Conservation (phyloP, 2,113 vertebrate genomes). For the Phycodurus eques region DNA sequence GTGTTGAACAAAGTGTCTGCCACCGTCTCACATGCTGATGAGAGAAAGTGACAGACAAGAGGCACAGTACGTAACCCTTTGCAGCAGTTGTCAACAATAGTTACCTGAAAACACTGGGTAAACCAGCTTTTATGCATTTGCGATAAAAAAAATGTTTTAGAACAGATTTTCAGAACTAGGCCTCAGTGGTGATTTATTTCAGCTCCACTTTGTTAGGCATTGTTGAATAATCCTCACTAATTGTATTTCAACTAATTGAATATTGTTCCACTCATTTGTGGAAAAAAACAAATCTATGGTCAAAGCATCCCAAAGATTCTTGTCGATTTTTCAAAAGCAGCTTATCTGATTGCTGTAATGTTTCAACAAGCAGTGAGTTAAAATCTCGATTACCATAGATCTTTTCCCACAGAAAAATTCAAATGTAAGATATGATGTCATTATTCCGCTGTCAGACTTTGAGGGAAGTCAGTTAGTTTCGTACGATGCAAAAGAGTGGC, state of each 20-base stretch:
- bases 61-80: neutral
- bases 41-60: neutral
- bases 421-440: neutral
- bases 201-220: neutral
- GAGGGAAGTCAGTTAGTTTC: neutral
- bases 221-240: neutral
- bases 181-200: neutral
- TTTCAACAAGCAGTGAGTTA: neutral
- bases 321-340: neutral
- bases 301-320: neutral
- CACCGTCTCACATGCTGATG: constrained; percentile 86
- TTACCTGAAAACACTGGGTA: neutral
- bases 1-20: constrained; percentile 94
- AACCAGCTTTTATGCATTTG: no score
- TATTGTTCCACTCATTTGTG: no score
- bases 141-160: no score
- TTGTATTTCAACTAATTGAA: no score
- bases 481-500: neutral
- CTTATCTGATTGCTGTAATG: neutral
- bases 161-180: neutral
- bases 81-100: neutral
- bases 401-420: neutral
- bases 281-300: no score
- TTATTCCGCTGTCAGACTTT: neutral
- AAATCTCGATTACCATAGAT: neutral